phyloP scores from a whole-genome alignment of 2,113 vertebrate genomes.

The Xiphophorus couchianus region DNA sequence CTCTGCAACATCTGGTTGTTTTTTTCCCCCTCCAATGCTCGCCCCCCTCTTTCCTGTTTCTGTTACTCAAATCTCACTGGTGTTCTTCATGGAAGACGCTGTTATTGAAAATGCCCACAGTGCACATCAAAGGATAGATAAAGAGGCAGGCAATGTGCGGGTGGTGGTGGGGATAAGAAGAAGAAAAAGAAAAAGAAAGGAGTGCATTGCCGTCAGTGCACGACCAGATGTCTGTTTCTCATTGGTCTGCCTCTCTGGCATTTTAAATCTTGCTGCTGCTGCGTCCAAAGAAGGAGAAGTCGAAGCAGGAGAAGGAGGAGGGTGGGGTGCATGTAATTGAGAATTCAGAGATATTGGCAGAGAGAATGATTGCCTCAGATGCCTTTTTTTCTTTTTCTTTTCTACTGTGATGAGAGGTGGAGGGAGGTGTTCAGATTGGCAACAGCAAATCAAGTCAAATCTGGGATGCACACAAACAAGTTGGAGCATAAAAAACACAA shows the following conservation, averaged over 20 bases:
- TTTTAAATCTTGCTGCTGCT: constrained; percentile 61
- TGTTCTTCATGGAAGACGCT: constrained; percentile 43
- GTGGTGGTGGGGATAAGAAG: no score
- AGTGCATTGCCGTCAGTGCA: constrained; percentile 40
- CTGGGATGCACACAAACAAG: constrained; percentile 58
- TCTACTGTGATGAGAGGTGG: constrained; percentile 2
- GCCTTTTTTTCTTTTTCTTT: constrained; percentile 46
- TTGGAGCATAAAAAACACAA: constrained; percentile 10
- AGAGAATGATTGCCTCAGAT: constrained; percentile 60
- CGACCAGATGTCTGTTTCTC: constrained; percentile 70
- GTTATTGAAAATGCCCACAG: constrained; percentile 71
- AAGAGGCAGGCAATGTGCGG: constrained; percentile 1
- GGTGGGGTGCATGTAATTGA: constrained; percentile 51
- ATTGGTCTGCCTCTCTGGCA: constrained; percentile 69
- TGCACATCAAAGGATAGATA: constrained; percentile 67
- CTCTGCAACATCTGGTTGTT: constrained; percentile 54
- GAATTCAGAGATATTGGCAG: constrained; percentile 71
- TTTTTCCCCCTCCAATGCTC: neutral
- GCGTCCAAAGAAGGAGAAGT: constrained; percentile 35
- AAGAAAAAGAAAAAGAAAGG: neutral
- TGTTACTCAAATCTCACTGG: constrained; percentile 21
- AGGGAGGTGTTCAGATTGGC: constrained; percentile 19
- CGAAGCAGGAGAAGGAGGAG: constrained; percentile 16
- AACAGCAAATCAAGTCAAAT: constrained; percentile 51
- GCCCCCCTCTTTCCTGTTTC: constrained; percentile 19